Percentiles rank a stretch among this genome's conserved stretches.
Conservation (phyloP, 2,888 invertebrate species). For the Diachrysia chrysitis region DNA sequence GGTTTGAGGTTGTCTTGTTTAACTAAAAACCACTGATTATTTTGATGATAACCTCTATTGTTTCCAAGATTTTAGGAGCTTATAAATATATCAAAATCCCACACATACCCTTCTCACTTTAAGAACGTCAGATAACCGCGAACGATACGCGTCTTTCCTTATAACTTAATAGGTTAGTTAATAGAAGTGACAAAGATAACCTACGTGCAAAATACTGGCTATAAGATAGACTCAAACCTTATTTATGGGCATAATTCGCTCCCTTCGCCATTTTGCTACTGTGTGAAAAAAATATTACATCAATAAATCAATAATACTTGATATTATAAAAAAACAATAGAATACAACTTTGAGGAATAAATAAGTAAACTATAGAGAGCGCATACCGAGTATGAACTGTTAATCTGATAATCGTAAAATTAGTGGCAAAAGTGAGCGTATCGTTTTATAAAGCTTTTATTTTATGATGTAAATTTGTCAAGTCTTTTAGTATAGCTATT, state of each 20-base stretch:
- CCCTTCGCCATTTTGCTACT: too few relatives aligned
- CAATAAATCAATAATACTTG: too few relatives aligned
- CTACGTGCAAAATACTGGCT: not conserved
- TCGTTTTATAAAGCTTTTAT: too few relatives aligned
- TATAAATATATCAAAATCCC: not conserved
- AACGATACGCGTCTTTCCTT: not conserved
- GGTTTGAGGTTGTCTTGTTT: not conserved
- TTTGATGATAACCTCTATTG: not conserved
- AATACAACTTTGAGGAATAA: too few relatives aligned
- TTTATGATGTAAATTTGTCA: too few relatives aligned
- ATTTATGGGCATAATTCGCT: not conserved
- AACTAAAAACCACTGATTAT: not conserved
- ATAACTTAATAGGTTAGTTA: not conserved
- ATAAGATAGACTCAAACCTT: not conserved
- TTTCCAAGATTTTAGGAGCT: not conserved
- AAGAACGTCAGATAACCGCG: not conserved
- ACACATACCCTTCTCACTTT: not conserved
- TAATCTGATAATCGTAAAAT: too few relatives aligned
- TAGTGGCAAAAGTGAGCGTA: too few relatives aligned
- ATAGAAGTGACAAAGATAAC: not conserved
- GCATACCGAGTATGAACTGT: too few relatives aligned
- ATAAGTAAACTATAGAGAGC: too few relatives aligned
- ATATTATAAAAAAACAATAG: too few relatives aligned
- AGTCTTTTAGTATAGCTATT: too few relatives aligned
- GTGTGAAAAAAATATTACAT: too few relatives aligned